phyloP scores from a whole-genome alignment of 2,113 vertebrate species.

The Uria lomvia region DNA sequence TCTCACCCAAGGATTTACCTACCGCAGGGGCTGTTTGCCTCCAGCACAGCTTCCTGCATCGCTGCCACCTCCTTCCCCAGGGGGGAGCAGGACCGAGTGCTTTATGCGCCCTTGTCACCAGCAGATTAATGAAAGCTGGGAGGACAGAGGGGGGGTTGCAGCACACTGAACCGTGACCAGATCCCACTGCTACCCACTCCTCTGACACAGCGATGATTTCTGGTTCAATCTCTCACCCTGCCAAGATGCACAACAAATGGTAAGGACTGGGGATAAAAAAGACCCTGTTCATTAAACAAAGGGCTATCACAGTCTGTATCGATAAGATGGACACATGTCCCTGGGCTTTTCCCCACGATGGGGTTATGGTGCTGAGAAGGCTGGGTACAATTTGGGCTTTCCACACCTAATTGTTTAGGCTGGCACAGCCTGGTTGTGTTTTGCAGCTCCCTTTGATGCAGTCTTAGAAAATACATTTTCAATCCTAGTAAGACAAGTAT shows the following conservation, averaged over 20 bases:
- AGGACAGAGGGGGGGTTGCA: neutral
- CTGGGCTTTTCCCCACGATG: neutral
- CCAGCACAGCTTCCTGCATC: neutral
- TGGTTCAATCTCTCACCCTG: constrained; percentile 19
- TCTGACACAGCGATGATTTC: neutral
- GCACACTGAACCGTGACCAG: neutral
- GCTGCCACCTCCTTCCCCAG: neutral
- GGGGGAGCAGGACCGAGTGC: neutral
- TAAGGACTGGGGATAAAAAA: neutral
- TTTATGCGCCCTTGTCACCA: constrained; percentile 16
- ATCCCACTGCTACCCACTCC: neutral
- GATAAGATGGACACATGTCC: neutral
- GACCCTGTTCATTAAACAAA: neutral
- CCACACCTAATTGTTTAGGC: neutral
- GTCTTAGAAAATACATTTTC: neutral
- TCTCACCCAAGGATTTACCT: neutral
- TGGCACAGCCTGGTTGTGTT: neutral
- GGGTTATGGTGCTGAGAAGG: neutral
- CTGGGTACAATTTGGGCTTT: neutral
- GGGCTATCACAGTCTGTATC: neutral
- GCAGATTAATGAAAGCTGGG: constrained; percentile 11
- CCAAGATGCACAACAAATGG: neutral
- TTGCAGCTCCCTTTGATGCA: neutral
- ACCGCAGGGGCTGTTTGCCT: neutral
- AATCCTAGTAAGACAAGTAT: neutral